Base-by-base conservation (phyloP, 2,888 invertebrate species). In the Exocentrus adspersus region DNA sequence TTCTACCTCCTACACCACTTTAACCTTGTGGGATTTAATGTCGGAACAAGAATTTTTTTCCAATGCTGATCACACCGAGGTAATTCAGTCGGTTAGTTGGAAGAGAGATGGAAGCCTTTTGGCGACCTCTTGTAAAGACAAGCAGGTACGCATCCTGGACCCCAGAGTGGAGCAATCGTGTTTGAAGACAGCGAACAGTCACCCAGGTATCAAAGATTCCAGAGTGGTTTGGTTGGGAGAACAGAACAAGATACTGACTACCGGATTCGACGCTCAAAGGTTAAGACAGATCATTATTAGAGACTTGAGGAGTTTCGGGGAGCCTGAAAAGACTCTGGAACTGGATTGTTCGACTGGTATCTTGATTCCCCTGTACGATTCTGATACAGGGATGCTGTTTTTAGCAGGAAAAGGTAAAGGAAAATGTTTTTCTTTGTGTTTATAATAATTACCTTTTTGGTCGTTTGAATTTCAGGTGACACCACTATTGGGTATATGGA, bases 321-420 rank as follows among this genome's bases (percentile, higher is more conserved):
- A 89, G 72, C 87, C 93, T 0, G 90, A 95, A 75, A 93, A 92
- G 81, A 90, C 92, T 0, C 77, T 94, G 37, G 92, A 92, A 74
- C 83, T 94, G 68, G 95, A 95, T 81, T 93, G 93, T 76, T 93
- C 94, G 53, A 94, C 94, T 17, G 95, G 95, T 21, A 92, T 96
- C 64, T 85, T 97, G 67, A 95, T 97, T 88, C 97, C 97, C 0
- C 85, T 97, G 4, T 97, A 90, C 81, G 98, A 98, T 84, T 85
- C 92, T 10, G 97, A 98, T 78, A 97, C 98, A 41, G 93, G 93
- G 75, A 96, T 98, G 95, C 86, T 97, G 64, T 97, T 97, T 85
- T 85, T 98, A 62, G 94, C 94, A 59, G 97, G 97, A 41, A 97
- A 97, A 86, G 97, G 81, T 80, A 67, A 50, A 20, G n/a, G n/a